These are phyloP conservation scores for Pyrocoelia pectoralis DNA, from an alignment of 2,888 invertebrate genomes.

Conservation along the genomic window DNA sequence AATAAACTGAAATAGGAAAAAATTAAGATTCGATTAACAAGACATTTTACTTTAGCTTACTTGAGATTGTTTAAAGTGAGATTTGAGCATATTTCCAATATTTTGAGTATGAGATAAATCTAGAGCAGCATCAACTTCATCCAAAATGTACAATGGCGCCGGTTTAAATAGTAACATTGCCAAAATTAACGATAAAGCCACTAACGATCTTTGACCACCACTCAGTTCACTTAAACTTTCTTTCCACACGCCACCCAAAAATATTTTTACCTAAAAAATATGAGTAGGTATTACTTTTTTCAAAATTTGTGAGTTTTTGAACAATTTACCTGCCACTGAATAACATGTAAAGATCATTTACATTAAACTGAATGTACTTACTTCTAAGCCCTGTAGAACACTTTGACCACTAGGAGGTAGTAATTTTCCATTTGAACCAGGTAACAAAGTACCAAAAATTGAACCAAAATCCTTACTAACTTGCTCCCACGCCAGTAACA, in stretches of 20 bases:
- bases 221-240: conserved; percentile 95
- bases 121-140: conserved; percentile 98
- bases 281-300: too few relatives aligned
- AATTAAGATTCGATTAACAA: background rate
- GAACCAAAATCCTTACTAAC: conserved; percentile 94
- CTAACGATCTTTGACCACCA: conserved; percentile 95
- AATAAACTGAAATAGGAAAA: conserved; percentile 76
- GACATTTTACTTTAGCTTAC: conserved; percentile 59
- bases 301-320: too few relatives aligned
- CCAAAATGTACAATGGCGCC: conserved; percentile 97
- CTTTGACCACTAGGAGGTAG: conserved; percentile 75
- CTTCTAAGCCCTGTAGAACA: conserved; percentile 88
- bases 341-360: too few relatives aligned
- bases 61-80: conserved; percentile 89
- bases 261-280: conserved; percentile 73
- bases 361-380: too few relatives aligned
- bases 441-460: conserved; percentile 90
- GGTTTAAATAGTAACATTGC: conserved; percentile 97
- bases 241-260: conserved; percentile 94
- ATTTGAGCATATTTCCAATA: conserved; percentile 93
- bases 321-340: too few relatives aligned
- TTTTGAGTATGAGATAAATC: conserved; percentile 99
- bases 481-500: conserved; percentile 82
- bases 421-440: conserved; percentile 90
- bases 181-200: conserved; percentile 94